These are phyloP conservation scores for Spongilla lacustris DNA, from an alignment of 37 sponge, comb jelly and placozoan genomes.

Conservation along the genomic window DNA sequence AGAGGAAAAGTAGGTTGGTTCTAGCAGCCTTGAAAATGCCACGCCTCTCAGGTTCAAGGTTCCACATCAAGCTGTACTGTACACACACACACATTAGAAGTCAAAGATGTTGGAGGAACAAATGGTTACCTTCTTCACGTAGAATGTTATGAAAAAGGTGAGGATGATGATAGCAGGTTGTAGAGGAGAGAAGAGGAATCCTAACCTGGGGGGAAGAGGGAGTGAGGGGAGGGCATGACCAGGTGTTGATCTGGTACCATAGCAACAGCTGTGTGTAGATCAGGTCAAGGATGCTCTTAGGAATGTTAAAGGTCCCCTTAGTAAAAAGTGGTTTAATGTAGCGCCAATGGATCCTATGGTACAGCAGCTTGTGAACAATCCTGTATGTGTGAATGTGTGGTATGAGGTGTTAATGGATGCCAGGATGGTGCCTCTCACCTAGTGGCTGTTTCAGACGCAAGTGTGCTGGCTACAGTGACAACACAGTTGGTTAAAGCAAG, in stretches of 20 bases:
- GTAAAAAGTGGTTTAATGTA: not conserved
- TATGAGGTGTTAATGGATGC: not conserved
- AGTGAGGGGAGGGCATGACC: not conserved
- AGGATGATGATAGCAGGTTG: constrained; percentile 65
- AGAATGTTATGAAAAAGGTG: constrained; percentile 80
- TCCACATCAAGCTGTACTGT: constrained; percentile 78
- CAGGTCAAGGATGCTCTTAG: constrained; percentile 92
- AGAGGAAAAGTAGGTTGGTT: constrained; percentile 76
- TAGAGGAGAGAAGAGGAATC: constrained; percentile 86
- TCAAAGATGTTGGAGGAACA: not conserved
- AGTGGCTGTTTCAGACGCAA: constrained; percentile 55
- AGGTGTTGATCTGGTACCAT: constrained; percentile 55
- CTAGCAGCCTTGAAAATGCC: constrained; percentile 67
- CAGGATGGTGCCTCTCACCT: constrained; percentile 43
- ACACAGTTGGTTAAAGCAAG: constrained; percentile 75
- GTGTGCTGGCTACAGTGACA: constrained; percentile 36
- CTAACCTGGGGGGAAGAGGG: constrained; percentile 55
- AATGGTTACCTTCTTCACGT: constrained; percentile 80
- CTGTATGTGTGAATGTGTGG: too few species aligned
- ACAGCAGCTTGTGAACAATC: not conserved
- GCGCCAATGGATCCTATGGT: not conserved
- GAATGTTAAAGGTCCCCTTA: constrained; percentile 74
- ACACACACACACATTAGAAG: not conserved
- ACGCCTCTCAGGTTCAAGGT: constrained; percentile 59
- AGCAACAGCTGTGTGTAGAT: constrained; percentile 91